Conservation (phyloP, 2,797 vertebrate genomes). For the Neosilurus hyrtlii region DNA sequence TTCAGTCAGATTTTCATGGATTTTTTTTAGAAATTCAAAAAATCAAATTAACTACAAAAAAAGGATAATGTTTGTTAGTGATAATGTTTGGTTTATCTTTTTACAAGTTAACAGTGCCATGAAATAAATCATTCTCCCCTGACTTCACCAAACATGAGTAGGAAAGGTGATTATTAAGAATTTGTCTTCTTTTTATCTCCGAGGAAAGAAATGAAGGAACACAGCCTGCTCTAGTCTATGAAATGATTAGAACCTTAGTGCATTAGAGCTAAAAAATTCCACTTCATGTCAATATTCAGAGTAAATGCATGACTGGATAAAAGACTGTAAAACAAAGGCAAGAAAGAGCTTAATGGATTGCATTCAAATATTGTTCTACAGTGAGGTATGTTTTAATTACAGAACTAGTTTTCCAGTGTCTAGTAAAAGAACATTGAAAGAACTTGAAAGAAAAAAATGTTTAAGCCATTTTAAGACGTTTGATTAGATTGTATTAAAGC, state of each 20-base stretch:
- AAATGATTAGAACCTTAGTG: constrained; percentile 8
- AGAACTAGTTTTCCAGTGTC: background rate
- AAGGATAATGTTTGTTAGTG: too few species aligned
- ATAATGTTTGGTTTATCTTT: too few species aligned
- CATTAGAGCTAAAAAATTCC: background rate
- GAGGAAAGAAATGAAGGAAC: background rate
- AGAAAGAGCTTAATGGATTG: background rate
- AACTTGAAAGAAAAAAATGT: background rate
- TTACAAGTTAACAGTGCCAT: background rate
- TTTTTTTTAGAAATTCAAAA: background rate
- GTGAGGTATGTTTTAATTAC: constrained; percentile 1
- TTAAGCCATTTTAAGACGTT: background rate
- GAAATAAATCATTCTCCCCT: background rate
- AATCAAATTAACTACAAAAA: background rate
- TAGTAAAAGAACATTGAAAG: background rate
- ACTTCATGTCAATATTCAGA: background rate
- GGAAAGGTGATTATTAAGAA: background rate
- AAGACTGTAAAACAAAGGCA: background rate
- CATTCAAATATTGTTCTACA: background rate
- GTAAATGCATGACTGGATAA: background rate
- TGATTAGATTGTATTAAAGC: background rate
- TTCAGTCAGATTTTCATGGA: background rate
- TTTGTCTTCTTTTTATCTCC: background rate
- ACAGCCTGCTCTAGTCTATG: background rate
- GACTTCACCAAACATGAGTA: background rate